Evolutionary conservation across 2,888 invertebrate genomes (phyloP).

Genomic region (Phorcus lineatus): DNA sequence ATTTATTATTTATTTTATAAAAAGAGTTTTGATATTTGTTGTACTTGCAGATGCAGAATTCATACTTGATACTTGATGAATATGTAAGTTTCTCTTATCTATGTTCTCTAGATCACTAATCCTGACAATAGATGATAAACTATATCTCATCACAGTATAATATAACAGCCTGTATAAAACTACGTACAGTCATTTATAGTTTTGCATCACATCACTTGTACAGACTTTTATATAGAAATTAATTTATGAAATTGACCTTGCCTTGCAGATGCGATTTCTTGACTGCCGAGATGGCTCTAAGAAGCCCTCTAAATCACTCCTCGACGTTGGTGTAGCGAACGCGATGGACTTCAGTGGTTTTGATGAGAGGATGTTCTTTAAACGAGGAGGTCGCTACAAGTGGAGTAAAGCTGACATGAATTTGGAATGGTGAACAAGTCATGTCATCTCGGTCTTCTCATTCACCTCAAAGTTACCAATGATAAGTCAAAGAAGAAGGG

Average conservation of each 20-base stretch:
- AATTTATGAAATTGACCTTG: no score
- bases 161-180: no score
- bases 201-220: no score
- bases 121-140: no score
- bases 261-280: constrained; percentile 77
- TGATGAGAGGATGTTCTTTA: constrained; percentile 78
- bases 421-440: constrained; percentile 51
- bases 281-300: constrained; percentile 76
- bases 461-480: no score
- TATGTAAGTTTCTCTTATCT: constrained; percentile 52
- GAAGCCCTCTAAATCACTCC: constrained; percentile 76
- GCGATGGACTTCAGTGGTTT: constrained; percentile 77
- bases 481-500: no score
- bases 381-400: constrained; percentile 78
- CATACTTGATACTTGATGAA: constrained; percentile 79
- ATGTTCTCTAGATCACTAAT: no score
- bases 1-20: no score
- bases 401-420: constrained; percentile 75
- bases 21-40: no score
- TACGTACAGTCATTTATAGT: neutral
- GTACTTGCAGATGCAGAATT: constrained; percentile 78
- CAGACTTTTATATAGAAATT: no score
- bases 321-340: constrained; percentile 77
- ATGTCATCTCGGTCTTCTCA: no score
- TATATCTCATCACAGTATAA: no score